phyloP scores from a whole-genome alignment of 2,888 invertebrate species.

The Caenorhabditis virilis region DNA sequence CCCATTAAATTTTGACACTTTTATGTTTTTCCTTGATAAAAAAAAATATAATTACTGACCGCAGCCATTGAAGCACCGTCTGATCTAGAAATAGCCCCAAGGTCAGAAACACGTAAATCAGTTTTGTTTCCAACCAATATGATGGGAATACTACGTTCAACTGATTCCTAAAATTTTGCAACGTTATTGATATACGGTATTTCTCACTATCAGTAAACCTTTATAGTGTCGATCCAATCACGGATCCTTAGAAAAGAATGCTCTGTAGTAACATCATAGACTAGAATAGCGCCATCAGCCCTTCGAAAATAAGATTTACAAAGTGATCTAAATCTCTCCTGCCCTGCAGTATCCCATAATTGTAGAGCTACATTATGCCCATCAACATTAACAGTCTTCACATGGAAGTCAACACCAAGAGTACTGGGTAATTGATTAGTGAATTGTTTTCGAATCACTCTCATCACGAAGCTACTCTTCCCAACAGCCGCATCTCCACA shows the following conservation, averaged over 20 bases:
- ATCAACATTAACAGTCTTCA: constrained; percentile 73
- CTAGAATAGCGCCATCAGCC: constrained; percentile 75
- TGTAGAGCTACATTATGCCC: constrained; percentile 72
- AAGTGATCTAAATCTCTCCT: constrained; percentile 74
- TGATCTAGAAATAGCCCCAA: constrained; percentile 40
- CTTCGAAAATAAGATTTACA: constrained; percentile 75
- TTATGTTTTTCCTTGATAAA: too few species aligned
- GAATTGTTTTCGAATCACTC: constrained; percentile 74
- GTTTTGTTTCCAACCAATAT: constrained; percentile 75
- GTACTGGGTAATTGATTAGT: constrained; percentile 74
- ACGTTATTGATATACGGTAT: not conserved
- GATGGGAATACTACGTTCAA: constrained; percentile 73
- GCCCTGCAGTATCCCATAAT: constrained; percentile 76
- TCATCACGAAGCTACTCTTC: constrained; percentile 75
- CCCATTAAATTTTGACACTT: too few species aligned
- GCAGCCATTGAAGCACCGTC: constrained; percentile 55
- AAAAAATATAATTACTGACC: too few species aligned
- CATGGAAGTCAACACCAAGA: constrained; percentile 74
- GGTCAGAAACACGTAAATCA: constrained; percentile 72
- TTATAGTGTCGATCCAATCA: constrained; percentile 74
- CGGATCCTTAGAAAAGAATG: constrained; percentile 74
- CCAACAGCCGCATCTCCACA: constrained; percentile 75
- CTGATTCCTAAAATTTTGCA: constrained; percentile 72
- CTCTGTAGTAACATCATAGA: constrained; percentile 75
- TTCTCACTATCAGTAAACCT: constrained; percentile 68